A percentile compares a stretch with the other conserved stretches of the same genome.
Evolutionary conservation across 2,113 vertebrate species (phyloP).

Genomic region (Xiphophorus couchianus): DNA sequence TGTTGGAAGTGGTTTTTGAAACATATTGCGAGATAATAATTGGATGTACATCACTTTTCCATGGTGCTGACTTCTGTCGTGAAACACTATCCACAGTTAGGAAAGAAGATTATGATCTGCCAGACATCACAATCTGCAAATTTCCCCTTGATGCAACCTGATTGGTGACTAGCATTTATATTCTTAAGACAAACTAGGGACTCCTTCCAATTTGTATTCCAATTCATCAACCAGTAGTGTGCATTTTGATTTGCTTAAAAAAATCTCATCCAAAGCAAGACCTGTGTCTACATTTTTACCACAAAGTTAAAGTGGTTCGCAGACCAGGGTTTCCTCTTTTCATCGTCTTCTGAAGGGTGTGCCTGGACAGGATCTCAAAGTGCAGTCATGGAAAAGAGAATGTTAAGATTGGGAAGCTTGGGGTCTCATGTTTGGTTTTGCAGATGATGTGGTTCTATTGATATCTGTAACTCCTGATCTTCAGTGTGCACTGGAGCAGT

Average conservation of each 20-base stretch:
- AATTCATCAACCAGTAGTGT: too few species aligned
- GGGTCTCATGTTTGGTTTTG: background rate
- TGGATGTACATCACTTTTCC: conserved; percentile 42
- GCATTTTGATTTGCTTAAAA: too few species aligned
- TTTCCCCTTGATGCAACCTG: background rate
- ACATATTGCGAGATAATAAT: conserved; percentile 54
- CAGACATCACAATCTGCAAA: background rate
- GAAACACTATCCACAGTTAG: conserved; percentile 45
- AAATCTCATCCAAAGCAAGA: background rate
- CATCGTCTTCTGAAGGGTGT: background rate
- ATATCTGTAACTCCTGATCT: background rate
- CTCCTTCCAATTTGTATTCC: too few species aligned
- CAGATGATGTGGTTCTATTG: background rate
- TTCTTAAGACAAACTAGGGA: background rate
- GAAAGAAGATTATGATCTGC: conserved; percentile 8
- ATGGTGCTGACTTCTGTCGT: conserved; percentile 32
- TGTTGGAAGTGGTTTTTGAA: conserved; percentile 54
- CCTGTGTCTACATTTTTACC: background rate
- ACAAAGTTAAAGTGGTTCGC: background rate
- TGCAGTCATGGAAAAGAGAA: background rate
- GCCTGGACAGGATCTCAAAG: background rate
- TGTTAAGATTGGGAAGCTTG: background rate
- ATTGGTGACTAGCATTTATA: background rate
- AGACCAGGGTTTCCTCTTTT: background rate
- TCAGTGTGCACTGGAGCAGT: background rate